phyloP scores from a whole-genome alignment of 2,888 invertebrate genomes.

The Drosophila helvetica region DNA sequence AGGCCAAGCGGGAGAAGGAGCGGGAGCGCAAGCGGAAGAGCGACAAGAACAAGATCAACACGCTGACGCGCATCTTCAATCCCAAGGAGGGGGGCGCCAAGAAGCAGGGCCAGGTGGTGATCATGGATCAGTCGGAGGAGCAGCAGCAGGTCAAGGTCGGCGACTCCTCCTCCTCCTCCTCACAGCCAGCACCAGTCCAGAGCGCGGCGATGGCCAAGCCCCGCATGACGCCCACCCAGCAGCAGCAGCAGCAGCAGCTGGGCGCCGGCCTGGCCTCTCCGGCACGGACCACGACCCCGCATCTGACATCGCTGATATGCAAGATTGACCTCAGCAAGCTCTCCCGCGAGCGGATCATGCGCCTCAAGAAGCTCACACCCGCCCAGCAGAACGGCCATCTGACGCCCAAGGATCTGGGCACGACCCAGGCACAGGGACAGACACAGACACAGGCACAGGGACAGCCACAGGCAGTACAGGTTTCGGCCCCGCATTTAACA shows the following conservation, averaged over 20 bases:
- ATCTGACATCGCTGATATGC: constrained; percentile 78
- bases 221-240: constrained; percentile 78
- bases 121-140: constrained; percentile 87
- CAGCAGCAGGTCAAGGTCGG: constrained; percentile 75
- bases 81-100: constrained; percentile 90
- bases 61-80: constrained; percentile 88
- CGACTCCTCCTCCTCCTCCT: constrained; percentile 54
- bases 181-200: constrained; percentile 64
- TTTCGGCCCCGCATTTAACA: constrained; percentile 12
- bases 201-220: constrained; percentile 66
- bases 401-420: constrained; percentile 69
- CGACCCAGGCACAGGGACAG: background rate
- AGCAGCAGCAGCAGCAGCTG: constrained; percentile 50
- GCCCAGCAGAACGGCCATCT: constrained; percentile 70
- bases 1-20: constrained; percentile 59
- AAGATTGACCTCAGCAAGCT: constrained; percentile 82
- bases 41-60: constrained; percentile 90
- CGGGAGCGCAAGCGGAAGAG: constrained; percentile 82
- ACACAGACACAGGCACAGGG: background rate
- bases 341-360: constrained; percentile 61
- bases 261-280: constrained; percentile 60
- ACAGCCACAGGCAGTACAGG: constrained; percentile 3
- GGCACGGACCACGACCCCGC: constrained; percentile 63
- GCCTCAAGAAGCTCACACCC: constrained; percentile 34
- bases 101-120: constrained; percentile 89